Conservation (phyloP, 92 coral and sea anemone genomes). For the Isaurus tuberculatus region DNA sequence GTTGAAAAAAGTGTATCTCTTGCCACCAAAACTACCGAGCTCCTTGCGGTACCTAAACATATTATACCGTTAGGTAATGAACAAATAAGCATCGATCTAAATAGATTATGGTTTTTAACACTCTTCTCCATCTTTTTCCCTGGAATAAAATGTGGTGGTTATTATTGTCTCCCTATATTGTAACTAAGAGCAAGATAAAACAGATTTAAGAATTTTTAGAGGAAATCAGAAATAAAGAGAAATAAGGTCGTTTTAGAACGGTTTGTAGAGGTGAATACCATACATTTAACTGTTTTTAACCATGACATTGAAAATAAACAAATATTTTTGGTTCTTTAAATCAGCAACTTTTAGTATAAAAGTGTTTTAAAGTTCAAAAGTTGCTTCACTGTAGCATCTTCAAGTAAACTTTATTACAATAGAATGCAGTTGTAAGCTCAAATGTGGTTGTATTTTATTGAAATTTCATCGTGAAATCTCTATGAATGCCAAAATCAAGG, state of each 20-base stretch:
- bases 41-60: too few species aligned
- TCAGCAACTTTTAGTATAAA: neutral
- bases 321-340: neutral
- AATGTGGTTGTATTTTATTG: neutral
- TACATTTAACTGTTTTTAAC: neutral
- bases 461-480: constrained; percentile 40
- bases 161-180: neutral
- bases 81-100: too few species aligned
- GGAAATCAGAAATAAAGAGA: constrained; percentile 18
- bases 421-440: constrained; percentile 5
- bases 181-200: neutral
- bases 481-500: constrained; percentile 16
- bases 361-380: neutral
- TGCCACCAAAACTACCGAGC: too few species aligned
- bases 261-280: neutral
- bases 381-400: constrained; percentile 46
- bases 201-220: neutral
- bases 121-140: too few species aligned
- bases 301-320: neutral
- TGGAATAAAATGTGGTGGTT: too few species aligned
- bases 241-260: neutral
- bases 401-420: constrained; percentile 2
- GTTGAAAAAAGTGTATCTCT: too few species aligned
- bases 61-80: too few species aligned
- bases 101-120: too few species aligned